Percentiles rank a stretch among this genome's conserved stretches.
These are phyloP conservation scores for Sturmia bella DNA, from an alignment of 2,888 invertebrate genomes.

Conservation along the genomic window DNA sequence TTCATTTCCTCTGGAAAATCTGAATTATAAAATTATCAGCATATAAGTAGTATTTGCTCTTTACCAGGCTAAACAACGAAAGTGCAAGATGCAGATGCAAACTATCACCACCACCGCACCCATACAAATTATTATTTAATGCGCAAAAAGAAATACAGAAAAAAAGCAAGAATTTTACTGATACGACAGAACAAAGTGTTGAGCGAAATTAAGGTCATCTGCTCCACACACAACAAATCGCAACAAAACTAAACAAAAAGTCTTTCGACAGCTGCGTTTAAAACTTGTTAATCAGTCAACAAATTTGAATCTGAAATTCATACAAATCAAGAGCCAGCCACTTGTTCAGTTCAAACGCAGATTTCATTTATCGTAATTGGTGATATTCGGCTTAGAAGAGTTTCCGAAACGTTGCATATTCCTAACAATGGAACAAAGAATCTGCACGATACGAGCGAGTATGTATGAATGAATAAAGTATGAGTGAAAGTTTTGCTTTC, in stretches of 20 bases:
- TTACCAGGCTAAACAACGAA: constrained; percentile 18
- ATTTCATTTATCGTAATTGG: constrained; percentile 21
- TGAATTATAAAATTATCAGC: constrained; percentile 23
- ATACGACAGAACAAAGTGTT: constrained; percentile 23
- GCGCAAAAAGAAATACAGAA: constrained; percentile 37
- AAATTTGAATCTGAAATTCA: not conserved
- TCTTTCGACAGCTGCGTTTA: constrained; percentile 30
- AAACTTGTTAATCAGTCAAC: constrained; percentile 41
- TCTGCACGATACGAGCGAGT: not conserved
- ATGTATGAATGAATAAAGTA: not conserved
- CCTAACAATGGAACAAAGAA: constrained; percentile 40
- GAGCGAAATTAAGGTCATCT: constrained; percentile 52
- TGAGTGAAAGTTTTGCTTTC: constrained; percentile 32
- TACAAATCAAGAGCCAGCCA: not conserved
- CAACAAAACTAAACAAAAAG: not conserved
- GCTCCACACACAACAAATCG: constrained; percentile 2
- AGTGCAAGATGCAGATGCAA: constrained; percentile 16
- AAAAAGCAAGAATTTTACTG: constrained; percentile 33
- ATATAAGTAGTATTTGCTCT: constrained; percentile 15
- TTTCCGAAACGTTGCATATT: constrained; percentile 33
- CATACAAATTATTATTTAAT: constrained; percentile 47
- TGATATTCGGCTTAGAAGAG: constrained; percentile 21
- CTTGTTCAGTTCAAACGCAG: constrained; percentile 19
- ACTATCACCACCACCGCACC: constrained; percentile 14
- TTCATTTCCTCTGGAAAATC: constrained; percentile 37